Evolutionary conservation across 2,888 invertebrate species (phyloP).

Genomic region (Desoria tigrina): DNA sequence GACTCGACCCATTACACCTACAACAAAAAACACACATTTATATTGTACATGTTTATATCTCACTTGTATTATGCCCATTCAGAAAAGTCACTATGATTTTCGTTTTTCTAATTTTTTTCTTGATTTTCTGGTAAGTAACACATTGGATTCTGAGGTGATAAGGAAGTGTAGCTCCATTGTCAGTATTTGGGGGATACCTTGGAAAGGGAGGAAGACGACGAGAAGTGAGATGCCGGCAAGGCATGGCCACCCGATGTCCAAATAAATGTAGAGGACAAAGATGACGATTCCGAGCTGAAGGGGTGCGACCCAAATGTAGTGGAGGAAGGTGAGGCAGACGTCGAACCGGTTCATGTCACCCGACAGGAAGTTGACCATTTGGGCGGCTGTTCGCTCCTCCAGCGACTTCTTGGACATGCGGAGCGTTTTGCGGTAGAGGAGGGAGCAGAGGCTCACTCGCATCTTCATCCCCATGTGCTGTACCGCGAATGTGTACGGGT

Average conservation of each 20-base stretch:
- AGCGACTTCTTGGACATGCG: constrained; percentile 33
- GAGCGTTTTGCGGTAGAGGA: constrained; percentile 80
- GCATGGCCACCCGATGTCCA: constrained; percentile 64
- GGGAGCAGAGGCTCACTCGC: constrained; percentile 76
- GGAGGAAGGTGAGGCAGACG: constrained; percentile 82
- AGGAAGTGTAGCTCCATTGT: no score
- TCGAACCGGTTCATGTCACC: constrained; percentile 91
- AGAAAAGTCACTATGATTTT: no score
- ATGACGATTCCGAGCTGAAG: constrained; percentile 77
- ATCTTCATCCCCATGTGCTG: constrained; percentile 76
- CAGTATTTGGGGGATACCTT: constrained; percentile 65
- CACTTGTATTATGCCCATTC: no score
- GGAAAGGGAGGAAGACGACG: constrained; percentile 78
- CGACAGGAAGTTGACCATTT: constrained; percentile 90
- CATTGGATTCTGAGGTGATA: no score
- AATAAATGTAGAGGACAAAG: constrained; percentile 73
- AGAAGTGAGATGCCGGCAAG: constrained; percentile 77
- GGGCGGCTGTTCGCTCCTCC: constrained; percentile 63
- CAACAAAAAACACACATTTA: constrained; percentile 27
- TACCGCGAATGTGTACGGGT: constrained; percentile 61
- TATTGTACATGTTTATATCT: no score
- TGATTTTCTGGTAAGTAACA: no score
- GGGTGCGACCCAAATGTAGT: constrained; percentile 89
- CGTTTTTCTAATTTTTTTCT: no score
- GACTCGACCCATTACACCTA: constrained; percentile 58